Base-by-base conservation (phyloP, 2,888 invertebrate genomes). In the Anoplius nigerrimus region DNA sequence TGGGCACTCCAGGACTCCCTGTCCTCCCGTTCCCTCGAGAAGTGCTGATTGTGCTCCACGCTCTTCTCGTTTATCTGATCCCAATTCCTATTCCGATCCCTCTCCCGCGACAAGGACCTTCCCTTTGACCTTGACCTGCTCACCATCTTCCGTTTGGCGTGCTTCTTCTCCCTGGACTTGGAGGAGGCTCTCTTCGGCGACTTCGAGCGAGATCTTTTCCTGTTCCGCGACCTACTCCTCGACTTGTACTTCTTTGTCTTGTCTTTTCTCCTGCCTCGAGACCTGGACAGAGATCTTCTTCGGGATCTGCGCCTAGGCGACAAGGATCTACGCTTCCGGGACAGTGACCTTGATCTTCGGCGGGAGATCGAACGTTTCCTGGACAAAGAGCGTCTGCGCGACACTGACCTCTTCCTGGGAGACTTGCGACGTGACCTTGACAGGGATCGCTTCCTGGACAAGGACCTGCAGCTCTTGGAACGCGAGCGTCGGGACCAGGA, bases 161-260 rank as follows among this genome's bases (percentile, higher is more conserved):
- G 88, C 65, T 86, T 89, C 73, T 89, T 88, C 22, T 84, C 88
- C 43, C 82, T 85, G 15, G 82, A 83, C 62, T 87, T 88, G 3
- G 82, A 87, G 34, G 80, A 81, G 64, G 72, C 76, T 55, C 84
- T 79, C 74, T 85, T 82, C 16, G 86, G 78, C 56, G 83, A 83
- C 68, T 86, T 83, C 45, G 86, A 84, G 0, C 88, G 80, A 52
- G 86, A 80, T 18, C 86, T 80, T 68, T 87, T 86, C 52, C 84
- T 81, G 46, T 78, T 86, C 52, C 81, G 83, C 53, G 84, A 88
- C 22, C 86, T 82, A 43, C 89, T 88, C 24, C 89, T 80, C 0
- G 89, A 88, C 73, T 84, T 82, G 71, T 88, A 82, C 61, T 87
- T 87, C 74, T 89, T 89, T 46, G 74, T 70, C 64, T 87, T 89